These are phyloP conservation scores for Ramphastos sulfuratus DNA, from an alignment of 2,113 vertebrate genomes.

Conservation along the genomic window DNA sequence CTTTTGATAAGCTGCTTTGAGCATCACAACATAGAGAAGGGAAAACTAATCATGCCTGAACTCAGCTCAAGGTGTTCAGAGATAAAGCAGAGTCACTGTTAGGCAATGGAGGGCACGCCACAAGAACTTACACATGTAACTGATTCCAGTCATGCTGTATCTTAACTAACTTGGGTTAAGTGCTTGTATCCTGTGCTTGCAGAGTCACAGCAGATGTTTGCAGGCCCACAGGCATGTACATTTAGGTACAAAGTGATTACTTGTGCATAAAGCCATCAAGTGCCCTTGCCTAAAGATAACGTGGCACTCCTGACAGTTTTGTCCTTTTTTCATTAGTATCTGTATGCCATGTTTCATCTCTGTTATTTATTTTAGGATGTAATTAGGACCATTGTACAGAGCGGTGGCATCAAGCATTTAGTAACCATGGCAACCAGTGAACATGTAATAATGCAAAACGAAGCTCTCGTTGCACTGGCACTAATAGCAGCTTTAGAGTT, in stretches of 20 bases:
- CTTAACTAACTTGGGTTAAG: neutral
- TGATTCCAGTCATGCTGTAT: too few species aligned
- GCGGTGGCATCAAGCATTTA: slow-evolving; percentile 92
- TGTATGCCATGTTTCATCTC: slow-evolving; percentile 17
- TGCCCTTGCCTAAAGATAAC: neutral
- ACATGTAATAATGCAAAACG: slow-evolving; percentile 98
- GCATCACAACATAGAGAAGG: neutral
- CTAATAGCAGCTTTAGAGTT: slow-evolving; percentile 93
- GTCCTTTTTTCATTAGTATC: neutral
- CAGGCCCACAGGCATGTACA: neutral
- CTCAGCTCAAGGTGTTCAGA: too few species aligned
- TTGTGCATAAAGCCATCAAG: fast-evolving
- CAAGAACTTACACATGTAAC: neutral
- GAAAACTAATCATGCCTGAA: neutral
- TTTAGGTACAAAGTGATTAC: neutral
- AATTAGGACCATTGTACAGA: slow-evolving; percentile 91
- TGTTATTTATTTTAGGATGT: slow-evolving; percentile 85
- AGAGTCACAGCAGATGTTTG: neutral
- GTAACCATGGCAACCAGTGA: slow-evolving; percentile 98
- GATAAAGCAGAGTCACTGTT: neutral
- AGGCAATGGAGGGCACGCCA: fast-evolving
- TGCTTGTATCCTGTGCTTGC: neutral
- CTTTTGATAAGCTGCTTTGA: neutral
- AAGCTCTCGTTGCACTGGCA: slow-evolving; percentile 96
- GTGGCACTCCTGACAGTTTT: fast-evolving